Percentiles rank a stretch among this genome's conserved stretches.
phyloP scores from a whole-genome alignment of 2,888 invertebrate species.

The Hypena proboscidalis region DNA sequence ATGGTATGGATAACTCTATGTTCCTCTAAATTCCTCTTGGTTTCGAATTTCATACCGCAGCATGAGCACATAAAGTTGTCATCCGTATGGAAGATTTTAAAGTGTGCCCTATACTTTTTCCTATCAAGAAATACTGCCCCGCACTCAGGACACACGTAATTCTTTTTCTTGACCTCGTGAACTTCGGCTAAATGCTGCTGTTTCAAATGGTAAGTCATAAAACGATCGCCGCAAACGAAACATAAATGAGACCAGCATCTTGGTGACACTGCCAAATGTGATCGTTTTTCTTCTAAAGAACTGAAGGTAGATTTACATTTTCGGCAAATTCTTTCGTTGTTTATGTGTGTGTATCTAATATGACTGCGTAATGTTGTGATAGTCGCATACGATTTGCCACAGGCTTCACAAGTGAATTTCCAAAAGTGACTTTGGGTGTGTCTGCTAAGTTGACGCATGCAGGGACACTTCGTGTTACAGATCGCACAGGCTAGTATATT shows the following conservation, averaged over 20 bases:
- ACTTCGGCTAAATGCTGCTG: constrained; percentile 61
- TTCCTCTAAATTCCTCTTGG: constrained; percentile 64
- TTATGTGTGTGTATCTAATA: constrained; percentile 61
- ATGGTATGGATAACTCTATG: constrained; percentile 83
- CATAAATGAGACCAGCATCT: constrained; percentile 72
- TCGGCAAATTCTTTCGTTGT: constrained; percentile 63
- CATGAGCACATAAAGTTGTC: constrained; percentile 69
- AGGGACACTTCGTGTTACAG: constrained; percentile 60
- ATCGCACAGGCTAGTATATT: constrained; percentile 65
- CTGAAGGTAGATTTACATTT: constrained; percentile 69
- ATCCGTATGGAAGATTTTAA: constrained; percentile 67
- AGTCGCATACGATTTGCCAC: constrained; percentile 72
- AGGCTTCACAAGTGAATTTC: constrained; percentile 72
- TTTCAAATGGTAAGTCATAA: constrained; percentile 64
- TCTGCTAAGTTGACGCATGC: constrained; percentile 66
- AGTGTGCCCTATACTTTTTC: constrained; percentile 64
- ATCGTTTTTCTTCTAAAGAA: constrained; percentile 59
- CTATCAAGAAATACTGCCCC: constrained; percentile 59
- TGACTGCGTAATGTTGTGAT: constrained; percentile 66
- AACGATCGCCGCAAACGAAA: constrained; percentile 66
- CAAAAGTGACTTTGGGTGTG: constrained; percentile 73
- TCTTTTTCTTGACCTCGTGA: constrained; percentile 61
- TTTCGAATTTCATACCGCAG: constrained; percentile 70
- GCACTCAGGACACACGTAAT: constrained; percentile 67
- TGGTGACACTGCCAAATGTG: constrained; percentile 58